Evolutionary conservation across 2,888 invertebrate genomes (phyloP), one percentile per base, ranked within the genome.

Genomic region (Sericinus montela): DNA sequence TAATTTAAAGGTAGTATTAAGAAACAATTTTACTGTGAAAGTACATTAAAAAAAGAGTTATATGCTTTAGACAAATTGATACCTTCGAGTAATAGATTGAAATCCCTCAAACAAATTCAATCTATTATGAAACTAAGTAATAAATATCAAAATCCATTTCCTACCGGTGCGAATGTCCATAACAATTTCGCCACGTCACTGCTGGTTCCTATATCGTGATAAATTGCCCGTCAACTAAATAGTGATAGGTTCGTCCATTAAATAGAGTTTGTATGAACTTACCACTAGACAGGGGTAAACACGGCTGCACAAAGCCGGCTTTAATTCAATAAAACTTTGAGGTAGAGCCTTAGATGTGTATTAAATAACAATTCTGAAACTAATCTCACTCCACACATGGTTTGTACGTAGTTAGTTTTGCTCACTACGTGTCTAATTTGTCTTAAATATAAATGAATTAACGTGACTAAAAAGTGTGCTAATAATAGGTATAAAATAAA

Each of bases 211-310:
- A 61, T 66, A 72, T 69, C 68, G 72, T 80, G 75, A 83, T 80
- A 74, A 79, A 83, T 83, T 65, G 66, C 70, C 59, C 53, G 54
- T 59, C 63, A 63, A 54, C 54, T 54, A 50, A 46, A 56, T 56
- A 60, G 56, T 57, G 60, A 71, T 67, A 58, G 68, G 68, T 59
- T 60, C 54, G 65, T 68, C 72, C 76, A 77, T 78, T 76, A 79
- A 72, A 72, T 65, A 71, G 65, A 70, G 77, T 80, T 80, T 75
- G 75, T 75, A 69, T 72, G 73, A 71, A 75, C 67, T 72, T 72
- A 58, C 52, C 59, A 59, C 59, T 59, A 66, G 65, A 75, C 69
- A 69, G 60, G 75, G 76, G 75, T 69, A 53, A 63, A 63, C 60
- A 57, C 59, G 60, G 59, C 57, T 60, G 61, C 56, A 67, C 66